Evolutionary conservation across 2,888 invertebrate species (phyloP).

Genomic region (Lasioglossum villosulum): DNA sequence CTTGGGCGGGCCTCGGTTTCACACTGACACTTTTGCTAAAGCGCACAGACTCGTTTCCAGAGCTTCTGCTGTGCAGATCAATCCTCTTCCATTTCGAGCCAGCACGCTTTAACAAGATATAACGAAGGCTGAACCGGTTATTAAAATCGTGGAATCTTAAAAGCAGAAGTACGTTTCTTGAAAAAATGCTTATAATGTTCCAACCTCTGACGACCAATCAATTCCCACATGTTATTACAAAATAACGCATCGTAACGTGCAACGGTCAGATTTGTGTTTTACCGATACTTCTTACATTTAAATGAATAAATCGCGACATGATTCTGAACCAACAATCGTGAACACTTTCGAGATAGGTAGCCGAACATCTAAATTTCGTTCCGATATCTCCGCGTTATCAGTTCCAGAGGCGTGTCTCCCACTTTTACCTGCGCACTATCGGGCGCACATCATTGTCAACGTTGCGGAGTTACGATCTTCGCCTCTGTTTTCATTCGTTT

Average conservation of each 20-base stretch:
- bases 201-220: neutral
- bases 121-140: neutral
- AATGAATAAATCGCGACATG: too few relatives aligned
- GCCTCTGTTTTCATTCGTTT: slow-evolving; percentile 8
- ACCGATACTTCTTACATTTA: too few relatives aligned
- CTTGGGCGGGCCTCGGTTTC: neutral
- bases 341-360: neutral
- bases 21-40: neutral
- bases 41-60: neutral
- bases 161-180: neutral
- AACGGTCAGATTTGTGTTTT: too few relatives aligned
- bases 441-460: neutral
- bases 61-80: neutral
- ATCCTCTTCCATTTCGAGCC: neutral
- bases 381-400: neutral
- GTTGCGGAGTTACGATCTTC: neutral
- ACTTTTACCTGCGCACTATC: neutral
- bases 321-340: too few relatives aligned
- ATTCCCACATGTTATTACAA: neutral
- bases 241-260: neutral
- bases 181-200: neutral
- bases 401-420: neutral
- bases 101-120: neutral
- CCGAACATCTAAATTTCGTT: neutral
- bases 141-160: neutral